These are phyloP conservation scores for Leguminivora glycinivorella DNA, from an alignment of 1,140 invertebrate species.

Conservation along the genomic window DNA sequence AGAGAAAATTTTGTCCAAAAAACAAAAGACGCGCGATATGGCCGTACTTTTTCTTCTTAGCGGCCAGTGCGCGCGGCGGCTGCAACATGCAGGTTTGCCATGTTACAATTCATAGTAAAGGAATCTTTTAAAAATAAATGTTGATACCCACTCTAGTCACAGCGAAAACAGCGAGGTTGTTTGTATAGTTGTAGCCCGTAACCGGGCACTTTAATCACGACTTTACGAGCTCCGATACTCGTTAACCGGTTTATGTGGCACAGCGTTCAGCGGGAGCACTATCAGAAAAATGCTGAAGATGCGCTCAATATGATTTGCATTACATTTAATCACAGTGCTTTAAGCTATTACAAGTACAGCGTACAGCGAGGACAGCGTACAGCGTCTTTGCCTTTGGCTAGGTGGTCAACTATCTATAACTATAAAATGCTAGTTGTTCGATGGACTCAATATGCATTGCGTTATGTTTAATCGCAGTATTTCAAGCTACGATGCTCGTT, in stretches of 20 bases:
- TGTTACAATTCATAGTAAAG: too few relatives aligned
- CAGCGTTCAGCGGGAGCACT: not conserved
- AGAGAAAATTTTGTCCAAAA: too few relatives aligned
- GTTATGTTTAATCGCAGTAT: not conserved
- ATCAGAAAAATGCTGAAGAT: not conserved
- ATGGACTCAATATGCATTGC: not conserved
- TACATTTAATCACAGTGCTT: too few relatives aligned
- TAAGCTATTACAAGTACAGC: too few relatives aligned
- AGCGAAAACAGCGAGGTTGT: slow-evolving; percentile 16
- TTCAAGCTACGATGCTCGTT: not conserved
- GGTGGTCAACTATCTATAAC: too few relatives aligned
- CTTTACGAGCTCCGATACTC: slow-evolving; percentile 19
- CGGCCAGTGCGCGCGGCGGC: too few relatives aligned
- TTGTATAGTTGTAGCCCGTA: slow-evolving; percentile 21
- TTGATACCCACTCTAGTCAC: not conserved
- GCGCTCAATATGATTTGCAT: not conserved
- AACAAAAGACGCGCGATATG: too few relatives aligned
- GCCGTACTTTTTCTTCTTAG: too few relatives aligned
- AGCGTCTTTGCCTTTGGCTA: too few relatives aligned
- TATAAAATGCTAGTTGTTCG: too few relatives aligned
- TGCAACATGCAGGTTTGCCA: too few relatives aligned
- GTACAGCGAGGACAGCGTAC: too few relatives aligned
- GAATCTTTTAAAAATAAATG: not conserved
- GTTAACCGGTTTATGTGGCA: slow-evolving; percentile 19
- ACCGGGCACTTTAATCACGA: slow-evolving; percentile 20